Base-by-base conservation (phyloP, 2,888 invertebrate species). In the Caenorhabditis sulstoni region DNA sequence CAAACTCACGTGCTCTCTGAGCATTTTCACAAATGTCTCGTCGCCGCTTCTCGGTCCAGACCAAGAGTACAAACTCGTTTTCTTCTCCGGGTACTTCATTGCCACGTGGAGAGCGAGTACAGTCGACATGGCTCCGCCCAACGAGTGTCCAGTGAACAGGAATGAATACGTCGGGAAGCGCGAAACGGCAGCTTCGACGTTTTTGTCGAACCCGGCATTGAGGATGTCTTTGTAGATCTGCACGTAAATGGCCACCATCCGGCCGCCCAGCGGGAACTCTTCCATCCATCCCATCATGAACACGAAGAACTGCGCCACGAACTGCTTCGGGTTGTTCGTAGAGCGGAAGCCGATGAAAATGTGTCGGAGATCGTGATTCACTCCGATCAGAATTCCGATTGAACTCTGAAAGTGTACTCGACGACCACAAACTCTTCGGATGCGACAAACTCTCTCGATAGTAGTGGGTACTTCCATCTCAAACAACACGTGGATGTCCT, bases 71-170 rank as follows among this genome's bases (percentile, higher is more conserved):
- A 80, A 62, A n/a, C 18, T 29, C 0, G 73, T 70, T 3, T 59
- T 14, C 11, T 61, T 66, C 18, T n/a, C n/a, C 1, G 68, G 74
- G 29, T 66, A 77, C 11, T 62, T 70, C n/a, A 75, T 47, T 23
- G 81, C 71, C n/a, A 81, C 70, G 39, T 81, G 81, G 3, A 81
- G 49, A 14, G 81, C 44, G 23, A 81, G 68, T 37, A 83, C 35
- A 20, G 74, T 77, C 5, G 81, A 55, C 79, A 83, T 61, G 3
- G 79, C 52, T n/a, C 81, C 83, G 11, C 83, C 83, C 16, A 83
- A 52, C 0, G 83, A 83, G 50, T 83, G 83, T 4, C 83, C 83
- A 44, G 68, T 64, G 4, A 76, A 67, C 23, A 81, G 2, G 0
- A 81, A 14, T 50, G 68, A 18, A 64, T 80, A 78, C 0, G 53